phyloP scores from a whole-genome alignment of 2,113 vertebrate species.

The Anoura caudifer region DNA sequence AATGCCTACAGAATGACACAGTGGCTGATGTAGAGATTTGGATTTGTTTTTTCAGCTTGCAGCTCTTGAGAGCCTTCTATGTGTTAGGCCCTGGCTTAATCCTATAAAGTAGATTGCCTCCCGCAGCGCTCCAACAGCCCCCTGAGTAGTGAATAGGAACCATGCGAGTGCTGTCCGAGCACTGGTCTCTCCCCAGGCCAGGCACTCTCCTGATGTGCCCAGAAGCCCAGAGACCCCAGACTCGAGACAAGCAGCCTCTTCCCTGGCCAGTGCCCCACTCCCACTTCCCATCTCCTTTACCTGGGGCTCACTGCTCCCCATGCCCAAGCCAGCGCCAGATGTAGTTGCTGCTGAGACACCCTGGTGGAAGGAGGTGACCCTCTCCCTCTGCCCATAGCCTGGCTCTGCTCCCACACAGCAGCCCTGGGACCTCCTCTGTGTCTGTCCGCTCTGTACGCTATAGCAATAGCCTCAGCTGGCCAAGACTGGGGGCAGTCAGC shows the following conservation, averaged over 20 bases:
- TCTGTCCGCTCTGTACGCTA: background rate
- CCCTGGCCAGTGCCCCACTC: background rate
- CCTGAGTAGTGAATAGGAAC: background rate
- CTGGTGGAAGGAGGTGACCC: background rate
- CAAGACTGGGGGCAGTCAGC: background rate
- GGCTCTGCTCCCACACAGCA: background rate
- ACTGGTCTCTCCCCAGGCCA: background rate
- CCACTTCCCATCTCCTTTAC: background rate
- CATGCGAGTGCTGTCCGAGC: fast-evolving
- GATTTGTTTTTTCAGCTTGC: background rate
- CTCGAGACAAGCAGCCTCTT: background rate
- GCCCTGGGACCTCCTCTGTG: background rate
- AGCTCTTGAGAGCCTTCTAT: background rate
- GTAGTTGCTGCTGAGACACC: background rate
- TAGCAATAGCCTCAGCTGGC: background rate
- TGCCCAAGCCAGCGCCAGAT: background rate
- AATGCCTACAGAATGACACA: background rate
- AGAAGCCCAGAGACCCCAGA: background rate
- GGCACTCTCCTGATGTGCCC: background rate
- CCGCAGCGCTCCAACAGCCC: background rate
- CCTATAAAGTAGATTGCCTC: background rate
- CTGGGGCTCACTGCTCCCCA: background rate
- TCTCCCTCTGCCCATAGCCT: background rate
- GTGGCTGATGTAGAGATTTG: background rate
- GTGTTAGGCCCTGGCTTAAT: background rate